Conservation (phyloP, 1,140 invertebrate genomes). For the Lineus longissimus region DNA sequence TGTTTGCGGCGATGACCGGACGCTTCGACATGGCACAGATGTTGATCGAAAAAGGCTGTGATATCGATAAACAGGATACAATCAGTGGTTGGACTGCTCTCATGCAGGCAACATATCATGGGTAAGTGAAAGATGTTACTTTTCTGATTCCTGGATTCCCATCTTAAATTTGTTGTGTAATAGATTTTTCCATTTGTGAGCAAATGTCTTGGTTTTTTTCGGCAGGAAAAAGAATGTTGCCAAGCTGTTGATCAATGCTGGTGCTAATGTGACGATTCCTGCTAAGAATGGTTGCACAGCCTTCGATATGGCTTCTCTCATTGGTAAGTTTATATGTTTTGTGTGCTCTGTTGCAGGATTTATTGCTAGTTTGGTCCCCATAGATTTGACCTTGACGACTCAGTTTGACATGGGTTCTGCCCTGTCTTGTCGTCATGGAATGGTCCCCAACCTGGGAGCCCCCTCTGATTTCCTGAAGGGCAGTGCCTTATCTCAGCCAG, state of each 20-base stretch:
- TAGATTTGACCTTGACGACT: slow-evolving; percentile 26
- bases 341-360: not conserved
- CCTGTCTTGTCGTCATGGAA: too few relatives aligned
- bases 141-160: not conserved
- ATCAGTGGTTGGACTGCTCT: slow-evolving; percentile 56
- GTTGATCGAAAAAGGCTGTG: slow-evolving; percentile 47
- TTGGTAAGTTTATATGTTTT: slow-evolving; percentile 39
- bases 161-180: too few relatives aligned
- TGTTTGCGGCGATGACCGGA: slow-evolving; percentile 54
- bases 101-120: slow-evolving; percentile 56
- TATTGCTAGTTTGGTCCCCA: not conserved
- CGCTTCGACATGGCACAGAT: slow-evolving; percentile 49
- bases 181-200: not conserved
- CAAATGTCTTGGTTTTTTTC: slow-evolving; percentile 13
- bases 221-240: slow-evolving; percentile 51
- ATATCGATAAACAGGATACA: slow-evolving; percentile 51
- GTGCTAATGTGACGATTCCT: slow-evolving; percentile 49
- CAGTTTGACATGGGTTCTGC: too few relatives aligned
- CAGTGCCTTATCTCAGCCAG: too few relatives aligned
- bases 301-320: slow-evolving; percentile 54
- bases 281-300: slow-evolving; percentile 55
- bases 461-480: too few relatives aligned
- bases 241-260: slow-evolving; percentile 48
- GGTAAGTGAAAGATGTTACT: slow-evolving; percentile 42
- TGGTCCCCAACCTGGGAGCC: too few relatives aligned